Conservation (phyloP, 2,888 invertebrate species). For the Xanthorhoe designata region DNA sequence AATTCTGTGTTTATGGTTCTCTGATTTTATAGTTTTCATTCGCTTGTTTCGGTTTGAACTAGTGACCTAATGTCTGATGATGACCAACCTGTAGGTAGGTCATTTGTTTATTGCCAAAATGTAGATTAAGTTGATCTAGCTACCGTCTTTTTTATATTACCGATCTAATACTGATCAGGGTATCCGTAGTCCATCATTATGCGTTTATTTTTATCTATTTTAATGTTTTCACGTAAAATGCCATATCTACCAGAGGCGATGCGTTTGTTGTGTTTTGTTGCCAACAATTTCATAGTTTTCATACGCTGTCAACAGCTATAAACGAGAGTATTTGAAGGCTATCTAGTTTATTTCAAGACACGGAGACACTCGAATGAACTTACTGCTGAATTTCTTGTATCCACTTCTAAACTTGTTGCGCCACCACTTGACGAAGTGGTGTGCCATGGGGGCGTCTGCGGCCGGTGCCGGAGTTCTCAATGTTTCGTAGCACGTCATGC, state of each 20-base stretch:
- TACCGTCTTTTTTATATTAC: background rate
- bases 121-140: background rate
- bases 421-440: conserved; percentile 91
- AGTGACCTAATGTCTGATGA: background rate
- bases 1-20: too few species aligned
- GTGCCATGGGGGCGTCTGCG: conserved; percentile 88
- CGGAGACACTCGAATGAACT: conserved; percentile 54
- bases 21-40: too few species aligned
- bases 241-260: conserved; percentile 28
- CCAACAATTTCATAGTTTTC: conserved; percentile 40
- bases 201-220: conserved; percentile 2
- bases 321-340: conserved; percentile 38
- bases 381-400: conserved; percentile 90
- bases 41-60: too few species aligned
- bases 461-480: conserved; percentile 84
- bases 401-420: conserved; percentile 90
- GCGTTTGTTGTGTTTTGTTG: conserved; percentile 42
- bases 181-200: background rate
- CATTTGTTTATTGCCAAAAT: too few species aligned
- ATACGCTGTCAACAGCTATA: conserved; percentile 35
- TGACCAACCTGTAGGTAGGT: too few species aligned
- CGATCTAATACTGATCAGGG: background rate
- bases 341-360: conserved; percentile 40
- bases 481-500: conserved; percentile 86
- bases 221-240: conserved; percentile 23